Evolutionary conservation across 2,113 vertebrate species (phyloP).

Genomic region (Corythaeola cristata): DNA sequence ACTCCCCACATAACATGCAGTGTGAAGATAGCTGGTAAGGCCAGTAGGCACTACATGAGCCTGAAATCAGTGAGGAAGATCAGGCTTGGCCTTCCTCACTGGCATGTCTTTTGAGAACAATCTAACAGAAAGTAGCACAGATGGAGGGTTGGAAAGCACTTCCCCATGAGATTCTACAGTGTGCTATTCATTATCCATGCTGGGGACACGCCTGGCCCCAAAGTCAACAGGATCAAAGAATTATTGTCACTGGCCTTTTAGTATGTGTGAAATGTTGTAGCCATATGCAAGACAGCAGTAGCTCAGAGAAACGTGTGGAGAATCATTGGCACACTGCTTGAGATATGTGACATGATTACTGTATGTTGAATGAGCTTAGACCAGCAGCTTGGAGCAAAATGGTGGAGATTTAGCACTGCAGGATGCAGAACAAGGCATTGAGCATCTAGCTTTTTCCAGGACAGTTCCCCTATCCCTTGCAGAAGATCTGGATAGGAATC

Average conservation of each 20-base stretch:
- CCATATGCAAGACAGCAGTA: not conserved
- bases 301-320: not conserved
- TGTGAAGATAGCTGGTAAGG: not conserved
- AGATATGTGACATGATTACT: not conserved
- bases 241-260: not conserved
- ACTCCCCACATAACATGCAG: not conserved
- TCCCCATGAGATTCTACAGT: not conserved
- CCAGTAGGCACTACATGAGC: not conserved
- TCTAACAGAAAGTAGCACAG: not conserved
- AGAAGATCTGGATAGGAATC: not conserved
- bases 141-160: not conserved
- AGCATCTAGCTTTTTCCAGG: not conserved
- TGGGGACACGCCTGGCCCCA: not conserved
- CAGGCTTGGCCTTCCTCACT: not conserved
- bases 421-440: not conserved
- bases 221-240: not conserved
- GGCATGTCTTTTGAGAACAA: not conserved
- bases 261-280: not conserved
- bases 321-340: not conserved
- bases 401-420: not conserved
- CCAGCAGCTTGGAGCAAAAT: not conserved
- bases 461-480: not conserved
- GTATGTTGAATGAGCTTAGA: not conserved
- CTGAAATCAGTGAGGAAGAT: not conserved
- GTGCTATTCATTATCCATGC: not conserved